Evolutionary conservation across 2,113 vertebrate species (phyloP).

Genomic region (Ginglymostoma cirratum): DNA sequence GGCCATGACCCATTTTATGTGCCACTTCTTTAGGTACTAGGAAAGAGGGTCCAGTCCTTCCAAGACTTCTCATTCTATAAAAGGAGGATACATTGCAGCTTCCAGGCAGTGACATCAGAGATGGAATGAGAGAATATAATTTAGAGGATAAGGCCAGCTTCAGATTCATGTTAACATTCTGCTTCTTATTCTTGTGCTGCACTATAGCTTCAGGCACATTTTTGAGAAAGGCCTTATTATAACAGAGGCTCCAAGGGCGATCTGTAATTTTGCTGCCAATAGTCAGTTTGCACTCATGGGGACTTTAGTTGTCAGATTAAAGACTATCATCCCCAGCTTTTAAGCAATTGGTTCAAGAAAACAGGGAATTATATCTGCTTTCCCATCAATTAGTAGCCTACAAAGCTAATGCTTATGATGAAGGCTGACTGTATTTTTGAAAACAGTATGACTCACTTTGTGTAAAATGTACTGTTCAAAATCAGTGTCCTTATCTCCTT

Average conservation of each 20-base stretch:
- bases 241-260: neutral
- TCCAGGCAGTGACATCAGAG: neutral
- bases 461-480: too few species aligned
- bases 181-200: too few species aligned
- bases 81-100: neutral
- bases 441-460: neutral
- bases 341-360: neutral
- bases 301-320: neutral
- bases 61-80: neutral
- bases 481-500: too few species aligned
- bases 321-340: neutral
- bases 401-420: neutral
- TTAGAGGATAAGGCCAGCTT: neutral
- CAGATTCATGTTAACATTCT: neutral
- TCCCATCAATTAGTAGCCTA: neutral
- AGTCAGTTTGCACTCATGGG: neutral
- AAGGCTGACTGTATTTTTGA: neutral
- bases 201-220: neutral
- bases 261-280: neutral
- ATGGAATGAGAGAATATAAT: neutral
- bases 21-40: neutral
- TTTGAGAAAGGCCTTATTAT: neutral
- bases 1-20: neutral
- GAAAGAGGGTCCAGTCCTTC: neutral
- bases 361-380: neutral